Base-by-base conservation (phyloP, 2,888 invertebrate species). In the Abscondita cerata region DNA sequence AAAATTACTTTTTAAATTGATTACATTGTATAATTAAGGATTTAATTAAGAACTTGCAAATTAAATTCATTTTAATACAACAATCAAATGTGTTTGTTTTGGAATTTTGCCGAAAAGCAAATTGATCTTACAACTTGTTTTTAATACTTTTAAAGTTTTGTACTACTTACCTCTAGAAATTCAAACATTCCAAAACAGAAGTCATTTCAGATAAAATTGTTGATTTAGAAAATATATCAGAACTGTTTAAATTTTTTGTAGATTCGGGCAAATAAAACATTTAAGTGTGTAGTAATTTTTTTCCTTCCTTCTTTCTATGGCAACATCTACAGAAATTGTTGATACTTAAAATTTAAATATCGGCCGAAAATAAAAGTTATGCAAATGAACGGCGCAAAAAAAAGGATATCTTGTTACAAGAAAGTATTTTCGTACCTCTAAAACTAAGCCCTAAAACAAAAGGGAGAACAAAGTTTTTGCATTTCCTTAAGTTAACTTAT, bases 401-500 rank as follows among this genome's bases (percentile, higher is more conserved):
- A 44, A 44, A 44, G 18, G 44, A 44, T 44, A 44, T 44, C 44
- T 48, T 48, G 31, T 48, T 48, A 48, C 31, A 33, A n/a, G 31
- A 55, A 55, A 36, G 34, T 46, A 38, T 20, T 11, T 44, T 46
- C 36, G 34, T 38, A 38, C 34, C 47, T 53, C 12, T 8, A 34
- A 19, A 20, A 55, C 47, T 34, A 20, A 38, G 25, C 46, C 48
- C n/a, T 34, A 31, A 19, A n/a, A 25, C 18, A 40, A 36, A 47
- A 25, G 19, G 31, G 38, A 56, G 20, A 31, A 16, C 25, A 16
- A 58, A 58, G 34, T 60, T 60, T 60, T 59, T 52, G 36, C 53
- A 62, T 52, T 53, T 52, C 50, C 59, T 51, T 52, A 54, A 61
- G 62, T 59, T 57, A 53, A 58, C 54, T 53, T 55, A 64, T 64